Percentiles rank a stretch among this genome's conserved stretches.
Conservation (phyloP, 2,113 vertebrate genomes). For the Megaptera novaeangliae region DNA sequence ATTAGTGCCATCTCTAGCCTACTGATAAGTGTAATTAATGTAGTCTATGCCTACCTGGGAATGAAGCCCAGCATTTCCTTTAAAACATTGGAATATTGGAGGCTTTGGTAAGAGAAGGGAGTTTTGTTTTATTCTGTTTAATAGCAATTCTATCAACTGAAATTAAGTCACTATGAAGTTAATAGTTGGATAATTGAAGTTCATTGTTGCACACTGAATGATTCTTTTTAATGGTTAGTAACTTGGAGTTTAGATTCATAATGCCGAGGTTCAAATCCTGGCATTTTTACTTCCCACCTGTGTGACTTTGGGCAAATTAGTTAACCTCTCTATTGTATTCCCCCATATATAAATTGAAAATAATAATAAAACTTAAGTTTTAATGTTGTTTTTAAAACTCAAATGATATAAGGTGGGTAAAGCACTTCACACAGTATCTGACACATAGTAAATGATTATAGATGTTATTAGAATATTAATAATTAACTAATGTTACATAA, state of each 20-base stretch:
- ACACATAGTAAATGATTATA: neutral
- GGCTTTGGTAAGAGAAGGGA: neutral
- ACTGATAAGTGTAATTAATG: neutral
- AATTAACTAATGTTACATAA: neutral
- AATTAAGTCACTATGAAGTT: neutral
- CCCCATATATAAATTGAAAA: neutral
- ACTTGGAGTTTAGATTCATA: neutral
- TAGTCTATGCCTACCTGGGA: neutral
- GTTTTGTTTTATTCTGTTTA: neutral
- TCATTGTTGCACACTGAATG: neutral
- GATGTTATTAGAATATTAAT: neutral
- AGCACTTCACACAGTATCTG: neutral
- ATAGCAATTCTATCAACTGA: neutral
- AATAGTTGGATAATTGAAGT: neutral
- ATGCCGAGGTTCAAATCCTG: neutral
- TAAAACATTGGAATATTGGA: neutral
- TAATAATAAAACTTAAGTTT: neutral
- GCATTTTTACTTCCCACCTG: neutral
- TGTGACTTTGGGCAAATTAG: neutral
- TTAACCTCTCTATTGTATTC: neutral
- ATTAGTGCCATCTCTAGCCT: neutral
- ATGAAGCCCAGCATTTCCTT: neutral
- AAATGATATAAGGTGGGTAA: neutral
- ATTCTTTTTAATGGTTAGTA: neutral
- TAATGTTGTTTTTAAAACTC: neutral